phyloP scores from a whole-genome alignment of 2,888 invertebrate genomes.

The Lucinisca nassula region DNA sequence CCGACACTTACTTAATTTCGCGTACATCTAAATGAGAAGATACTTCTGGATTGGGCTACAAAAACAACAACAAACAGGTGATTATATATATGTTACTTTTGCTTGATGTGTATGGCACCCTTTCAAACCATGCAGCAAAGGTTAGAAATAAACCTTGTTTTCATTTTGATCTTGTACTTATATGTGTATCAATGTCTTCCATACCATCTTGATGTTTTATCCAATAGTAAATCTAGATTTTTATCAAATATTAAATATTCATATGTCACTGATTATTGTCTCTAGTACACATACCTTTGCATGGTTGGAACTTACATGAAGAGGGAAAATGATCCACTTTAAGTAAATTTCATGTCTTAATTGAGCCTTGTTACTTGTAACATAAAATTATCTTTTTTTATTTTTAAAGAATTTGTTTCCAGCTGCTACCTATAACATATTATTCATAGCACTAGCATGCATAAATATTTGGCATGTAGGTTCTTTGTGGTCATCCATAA shows the following conservation, averaged over 20 bases:
- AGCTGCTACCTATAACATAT: not conserved
- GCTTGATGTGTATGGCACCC: too few species aligned
- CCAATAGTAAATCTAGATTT: too few species aligned
- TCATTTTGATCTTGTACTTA: too few species aligned
- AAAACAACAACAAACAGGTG: too few species aligned
- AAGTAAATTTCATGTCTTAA: not conserved
- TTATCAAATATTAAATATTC: not conserved
- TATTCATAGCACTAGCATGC: not conserved
- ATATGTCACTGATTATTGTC: not conserved
- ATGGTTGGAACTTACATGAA: not conserved
- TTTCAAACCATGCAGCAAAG: not conserved
- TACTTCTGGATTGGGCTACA: too few species aligned
- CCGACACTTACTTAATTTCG: too few species aligned
- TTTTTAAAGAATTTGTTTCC: not conserved
- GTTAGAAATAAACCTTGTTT: not conserved
- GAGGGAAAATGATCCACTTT: not conserved
- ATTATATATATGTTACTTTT: too few species aligned
- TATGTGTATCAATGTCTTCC: too few species aligned
- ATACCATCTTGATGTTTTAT: too few species aligned
- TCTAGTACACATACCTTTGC: not conserved
- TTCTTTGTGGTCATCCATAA: not conserved
- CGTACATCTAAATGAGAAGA: too few species aligned
- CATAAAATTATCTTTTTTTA: too few species aligned
- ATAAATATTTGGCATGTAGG: not conserved
- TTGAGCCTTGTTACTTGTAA: not conserved